A percentile compares a stretch with the other conserved stretches of the same genome.
These are phyloP conservation scores for Leptopilina myrica DNA, from an alignment of 2,888 invertebrate genomes.

Conservation along the genomic window DNA sequence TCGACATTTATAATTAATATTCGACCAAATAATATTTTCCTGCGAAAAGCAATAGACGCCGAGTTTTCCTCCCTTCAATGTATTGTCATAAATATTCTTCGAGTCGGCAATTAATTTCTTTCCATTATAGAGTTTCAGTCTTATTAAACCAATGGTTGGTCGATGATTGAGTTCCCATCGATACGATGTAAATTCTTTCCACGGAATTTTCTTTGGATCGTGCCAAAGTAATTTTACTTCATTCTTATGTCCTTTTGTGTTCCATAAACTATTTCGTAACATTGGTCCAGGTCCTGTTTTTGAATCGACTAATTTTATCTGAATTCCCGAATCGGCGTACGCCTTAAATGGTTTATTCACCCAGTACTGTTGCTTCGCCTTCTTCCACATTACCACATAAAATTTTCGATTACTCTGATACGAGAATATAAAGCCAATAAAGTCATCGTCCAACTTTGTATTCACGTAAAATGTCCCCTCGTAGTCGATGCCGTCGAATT, in stretches of 20 bases:
- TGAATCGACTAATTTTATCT: slow-evolving; percentile 94
- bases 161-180: slow-evolving; percentile 95
- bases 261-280: slow-evolving; percentile 95
- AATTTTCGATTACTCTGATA: slow-evolving; percentile 95
- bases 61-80: slow-evolving; percentile 92
- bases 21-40: slow-evolving; percentile 98
- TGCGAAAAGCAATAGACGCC: slow-evolving; percentile 99
- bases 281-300: slow-evolving; percentile 94
- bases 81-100: slow-evolving; percentile 92
- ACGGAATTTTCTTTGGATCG: slow-evolving; percentile 94
- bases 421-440: slow-evolving; percentile 96
- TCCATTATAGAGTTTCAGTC: slow-evolving; percentile 93
- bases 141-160: slow-evolving; percentile 93
- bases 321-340: slow-evolving; percentile 95
- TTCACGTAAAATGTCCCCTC: slow-evolving; percentile 94
- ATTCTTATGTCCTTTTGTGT: slow-evolving; percentile 91
- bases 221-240: slow-evolving; percentile 93
- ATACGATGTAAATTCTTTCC: slow-evolving; percentile 95
- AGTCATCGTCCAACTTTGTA: slow-evolving; percentile 95
- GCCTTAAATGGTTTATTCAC: slow-evolving; percentile 93
- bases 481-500: slow-evolving; percentile 95
- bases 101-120: slow-evolving; percentile 92
- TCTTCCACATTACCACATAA: slow-evolving; percentile 99
- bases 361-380: slow-evolving; percentile 96
- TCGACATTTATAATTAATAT: slow-evolving; percentile 92